These are phyloP conservation scores for Neuroterus valhalla DNA, from an alignment of 1,140 invertebrate species.

Conservation along the genomic window DNA sequence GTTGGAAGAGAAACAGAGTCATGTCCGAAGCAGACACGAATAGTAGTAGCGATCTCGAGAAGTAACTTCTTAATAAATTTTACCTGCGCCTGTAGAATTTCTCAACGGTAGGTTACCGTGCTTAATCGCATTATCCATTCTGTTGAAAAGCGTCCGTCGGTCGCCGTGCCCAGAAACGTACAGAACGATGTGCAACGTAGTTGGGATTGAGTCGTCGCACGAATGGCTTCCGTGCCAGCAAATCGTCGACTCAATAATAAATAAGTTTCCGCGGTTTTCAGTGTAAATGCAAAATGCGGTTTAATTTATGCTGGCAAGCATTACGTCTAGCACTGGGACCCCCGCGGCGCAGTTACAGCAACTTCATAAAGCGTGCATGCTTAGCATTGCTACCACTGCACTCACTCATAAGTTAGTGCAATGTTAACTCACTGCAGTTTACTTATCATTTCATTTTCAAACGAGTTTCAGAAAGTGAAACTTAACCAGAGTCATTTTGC, in stretches of 20 bases:
- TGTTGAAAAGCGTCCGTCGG: neutral
- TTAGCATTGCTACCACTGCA: slow-evolving; percentile 29
- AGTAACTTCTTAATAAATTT: slow-evolving; percentile 10
- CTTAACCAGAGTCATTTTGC: too few species aligned
- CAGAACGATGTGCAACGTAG: slow-evolving; percentile 32
- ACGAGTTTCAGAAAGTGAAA: too few species aligned
- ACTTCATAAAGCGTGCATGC: slow-evolving; percentile 65
- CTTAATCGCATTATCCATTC: slow-evolving; percentile 26
- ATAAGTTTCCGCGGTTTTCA: slow-evolving; percentile 54
- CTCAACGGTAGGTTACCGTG: slow-evolving; percentile 8
- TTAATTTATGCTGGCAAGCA: slow-evolving; percentile 71
- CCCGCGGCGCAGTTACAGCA: slow-evolving; percentile 70
- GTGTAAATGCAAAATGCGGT: slow-evolving; percentile 69
- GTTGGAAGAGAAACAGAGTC: too few species aligned
- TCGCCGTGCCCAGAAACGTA: slow-evolving; percentile 20
- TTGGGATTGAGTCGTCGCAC: slow-evolving; percentile 45
- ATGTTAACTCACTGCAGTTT: slow-evolving; percentile 47
- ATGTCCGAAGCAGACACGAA: too few species aligned
- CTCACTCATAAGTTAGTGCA: slow-evolving; percentile 45
- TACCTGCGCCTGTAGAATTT: neutral
- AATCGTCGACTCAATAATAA: slow-evolving; percentile 35
- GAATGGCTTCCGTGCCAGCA: slow-evolving; percentile 9
- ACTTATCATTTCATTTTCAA: too few species aligned
- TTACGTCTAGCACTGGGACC: slow-evolving; percentile 65
- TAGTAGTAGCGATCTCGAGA: too few species aligned